Percentiles rank a stretch among this genome's conserved stretches.
phyloP scores from a whole-genome alignment of 2,113 vertebrate species.

The Martes martes region DNA sequence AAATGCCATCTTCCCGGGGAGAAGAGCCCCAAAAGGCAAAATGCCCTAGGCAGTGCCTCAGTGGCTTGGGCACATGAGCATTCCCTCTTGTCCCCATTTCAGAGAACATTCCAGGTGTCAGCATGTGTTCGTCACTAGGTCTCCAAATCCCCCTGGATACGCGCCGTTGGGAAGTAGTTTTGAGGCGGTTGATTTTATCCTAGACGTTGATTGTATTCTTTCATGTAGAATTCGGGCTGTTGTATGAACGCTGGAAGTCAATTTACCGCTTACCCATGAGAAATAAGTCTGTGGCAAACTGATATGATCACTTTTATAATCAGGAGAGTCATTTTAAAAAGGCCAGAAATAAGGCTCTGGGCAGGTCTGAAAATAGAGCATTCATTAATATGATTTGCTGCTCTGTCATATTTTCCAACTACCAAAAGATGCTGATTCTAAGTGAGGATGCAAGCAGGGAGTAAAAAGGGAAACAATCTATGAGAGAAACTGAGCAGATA shows the following conservation, averaged over 20 bases:
- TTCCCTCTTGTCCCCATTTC: background rate
- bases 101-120: rapidly evolving
- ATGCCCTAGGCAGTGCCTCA: background rate
- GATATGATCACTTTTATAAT: background rate
- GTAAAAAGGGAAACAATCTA: background rate
- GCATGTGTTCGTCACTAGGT: background rate
- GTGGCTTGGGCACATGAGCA: rapidly evolving
- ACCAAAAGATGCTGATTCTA: background rate
- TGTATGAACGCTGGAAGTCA: background rate
- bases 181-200: background rate
- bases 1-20: background rate
- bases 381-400: background rate
- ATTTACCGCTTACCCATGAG: background rate
- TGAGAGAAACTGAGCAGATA: background rate
- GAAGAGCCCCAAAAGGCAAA: background rate
- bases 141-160: background rate
- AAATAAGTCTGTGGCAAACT: background rate
- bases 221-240: background rate
- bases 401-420: background rate
- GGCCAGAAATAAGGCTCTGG: background rate
- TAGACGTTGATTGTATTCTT: background rate
- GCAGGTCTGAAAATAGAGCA: background rate
- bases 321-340: background rate
- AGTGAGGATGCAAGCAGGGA: background rate
- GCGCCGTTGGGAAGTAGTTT: background rate